These are phyloP conservation scores for Zelostemma sp. DNA, from an alignment of 1,140 invertebrate species.

Conservation along the genomic window DNA sequence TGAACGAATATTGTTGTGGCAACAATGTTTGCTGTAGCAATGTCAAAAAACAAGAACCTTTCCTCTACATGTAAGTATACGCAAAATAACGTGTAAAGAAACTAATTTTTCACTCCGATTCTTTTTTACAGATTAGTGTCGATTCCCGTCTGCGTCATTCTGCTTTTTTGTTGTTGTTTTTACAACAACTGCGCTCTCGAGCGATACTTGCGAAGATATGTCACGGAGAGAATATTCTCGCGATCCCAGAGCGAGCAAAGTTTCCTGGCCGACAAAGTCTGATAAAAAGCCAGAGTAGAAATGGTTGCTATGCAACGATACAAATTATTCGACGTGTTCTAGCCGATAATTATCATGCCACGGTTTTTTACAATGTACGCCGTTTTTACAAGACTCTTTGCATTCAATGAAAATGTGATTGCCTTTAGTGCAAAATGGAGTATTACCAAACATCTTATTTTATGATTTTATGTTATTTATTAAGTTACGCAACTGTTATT, in stretches of 20 bases:
- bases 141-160: background rate
- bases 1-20: constrained; percentile 24
- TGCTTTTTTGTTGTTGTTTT: constrained; percentile 1
- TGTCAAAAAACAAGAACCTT: no score
- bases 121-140: background rate
- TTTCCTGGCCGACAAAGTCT: background rate
- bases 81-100: no score
- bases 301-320: constrained; percentile 5
- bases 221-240: background rate
- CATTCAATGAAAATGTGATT: background rate
- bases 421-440: no score
- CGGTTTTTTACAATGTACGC: background rate
- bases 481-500: no score
- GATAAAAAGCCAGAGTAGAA: background rate
- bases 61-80: no score
- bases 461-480: no score
- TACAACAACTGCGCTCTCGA: background rate
- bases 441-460: no score
- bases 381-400: background rate
- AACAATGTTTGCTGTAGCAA: constrained; percentile 23
- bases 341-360: no score
- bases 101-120: background rate
- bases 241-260: background rate
- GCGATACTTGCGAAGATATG: background rate
- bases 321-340: background rate